These are phyloP conservation scores for Gavia stellata DNA, from an alignment of 2,113 vertebrate species.

Conservation along the genomic window DNA sequence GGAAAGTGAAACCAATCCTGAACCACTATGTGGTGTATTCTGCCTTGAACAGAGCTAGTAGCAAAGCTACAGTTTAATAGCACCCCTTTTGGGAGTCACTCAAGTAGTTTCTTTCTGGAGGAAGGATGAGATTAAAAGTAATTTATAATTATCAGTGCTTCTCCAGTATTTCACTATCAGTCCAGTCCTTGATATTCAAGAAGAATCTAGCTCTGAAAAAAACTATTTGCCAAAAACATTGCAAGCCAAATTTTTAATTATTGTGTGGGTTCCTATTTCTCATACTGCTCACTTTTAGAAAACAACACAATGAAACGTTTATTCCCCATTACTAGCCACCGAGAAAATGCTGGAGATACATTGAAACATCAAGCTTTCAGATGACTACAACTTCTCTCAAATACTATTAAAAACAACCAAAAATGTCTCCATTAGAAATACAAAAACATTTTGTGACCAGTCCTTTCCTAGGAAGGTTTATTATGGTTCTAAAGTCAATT, in stretches of 20 bases:
- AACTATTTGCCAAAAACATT: background rate
- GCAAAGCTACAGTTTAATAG: background rate
- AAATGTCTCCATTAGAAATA: slow-evolving; percentile 40
- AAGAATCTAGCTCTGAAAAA: background rate
- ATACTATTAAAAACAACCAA: background rate
- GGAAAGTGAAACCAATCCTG: background rate
- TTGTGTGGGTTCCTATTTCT: background rate
- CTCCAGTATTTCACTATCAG: background rate
- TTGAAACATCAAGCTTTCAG: background rate
- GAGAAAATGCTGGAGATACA: background rate
- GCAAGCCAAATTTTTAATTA: background rate
- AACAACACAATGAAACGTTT: background rate
- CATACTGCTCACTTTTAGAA: background rate
- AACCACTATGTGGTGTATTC: background rate
- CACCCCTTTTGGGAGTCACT: background rate
- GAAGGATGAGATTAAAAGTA: background rate
- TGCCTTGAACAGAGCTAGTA: background rate
- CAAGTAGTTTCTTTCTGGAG: background rate
- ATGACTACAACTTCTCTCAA: background rate
- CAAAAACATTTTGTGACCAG: slow-evolving; percentile 32
- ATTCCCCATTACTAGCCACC: background rate
- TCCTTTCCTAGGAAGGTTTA: background rate
- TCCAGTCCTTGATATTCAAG: background rate
- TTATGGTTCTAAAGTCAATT: slow-evolving; percentile 26
- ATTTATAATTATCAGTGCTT: background rate